These are phyloP conservation scores for Sesamia nonagrioides DNA, from an alignment of 1,140 invertebrate species.

Conservation along the genomic window DNA sequence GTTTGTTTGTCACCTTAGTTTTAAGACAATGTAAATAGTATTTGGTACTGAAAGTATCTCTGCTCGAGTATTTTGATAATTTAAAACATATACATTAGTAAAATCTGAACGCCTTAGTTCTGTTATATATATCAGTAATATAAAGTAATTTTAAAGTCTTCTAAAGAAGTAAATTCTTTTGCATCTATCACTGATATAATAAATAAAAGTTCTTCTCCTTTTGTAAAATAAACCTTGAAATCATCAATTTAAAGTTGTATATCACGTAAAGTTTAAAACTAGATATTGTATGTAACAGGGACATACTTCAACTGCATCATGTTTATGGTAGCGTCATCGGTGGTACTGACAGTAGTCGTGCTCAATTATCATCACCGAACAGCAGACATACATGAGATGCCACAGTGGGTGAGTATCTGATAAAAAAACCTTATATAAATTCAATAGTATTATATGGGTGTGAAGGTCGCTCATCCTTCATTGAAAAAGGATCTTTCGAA, in stretches of 20 bases:
- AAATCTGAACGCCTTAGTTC: not conserved
- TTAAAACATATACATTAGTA: not conserved
- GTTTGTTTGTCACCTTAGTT: constrained; percentile 36
- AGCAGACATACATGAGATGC: constrained; percentile 98
- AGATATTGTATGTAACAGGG: constrained; percentile 89
- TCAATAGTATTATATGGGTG: no score
- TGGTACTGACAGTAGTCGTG: constrained; percentile 98
- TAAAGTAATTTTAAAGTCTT: no score
- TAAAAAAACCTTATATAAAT: not conserved
- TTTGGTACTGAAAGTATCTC: not conserved
- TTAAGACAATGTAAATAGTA: constrained; percentile 25
- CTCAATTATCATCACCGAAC: constrained; percentile 99
- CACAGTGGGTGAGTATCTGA: constrained; percentile 94
- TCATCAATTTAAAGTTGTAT: not conserved
- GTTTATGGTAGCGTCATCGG: constrained; percentile 99
- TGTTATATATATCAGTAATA: not conserved
- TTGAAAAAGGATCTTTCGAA: no score
- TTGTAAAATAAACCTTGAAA: not conserved
- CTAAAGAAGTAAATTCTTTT: no score
- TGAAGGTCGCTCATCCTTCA: no score
- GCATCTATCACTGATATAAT: not conserved
- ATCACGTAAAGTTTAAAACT: constrained; percentile 25
- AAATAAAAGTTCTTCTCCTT: not conserved
- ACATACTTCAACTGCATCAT: constrained; percentile 99
- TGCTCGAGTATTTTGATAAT: not conserved